Evolutionary conservation across 2,113 vertebrate genomes (phyloP), one percentile per base, ranked within the genome.

Genomic region (Megaleporinus macrocephalus): DNA sequence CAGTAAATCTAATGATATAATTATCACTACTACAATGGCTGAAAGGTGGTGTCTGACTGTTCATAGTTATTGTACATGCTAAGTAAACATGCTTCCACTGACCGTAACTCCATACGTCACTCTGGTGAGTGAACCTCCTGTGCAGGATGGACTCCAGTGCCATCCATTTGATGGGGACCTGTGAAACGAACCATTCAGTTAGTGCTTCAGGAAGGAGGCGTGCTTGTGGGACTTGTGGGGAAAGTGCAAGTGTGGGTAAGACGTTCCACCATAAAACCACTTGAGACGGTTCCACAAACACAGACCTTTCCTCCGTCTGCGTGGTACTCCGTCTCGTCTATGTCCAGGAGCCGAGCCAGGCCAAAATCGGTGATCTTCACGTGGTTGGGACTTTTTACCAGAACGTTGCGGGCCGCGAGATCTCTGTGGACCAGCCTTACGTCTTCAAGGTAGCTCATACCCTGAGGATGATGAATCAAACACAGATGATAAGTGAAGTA

Each of bases 91-190:
- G 30, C 24, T 44, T 44, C 62, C 0, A 68, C 90, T 0, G 55
- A 99, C 98, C 98, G 0, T 99, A 99, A 87, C 98, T 99, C 98
- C 98, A 99, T 65, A 99, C 98, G 0, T 99, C 98, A 49, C 98
- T 99, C 92, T 99, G 98, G 89, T 99, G 97, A 3, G 98, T 99
- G 90, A 99, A 99, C 87, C 85, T 96, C 55, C 98, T 93, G 86
- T 97, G 96, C 13, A 98, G 93, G 86, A 99, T 99, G 44, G 97
- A 99, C 87, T 99, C 98, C 85, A 99, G 83, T 0, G 98, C 98
- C 98, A 99, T 99, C 98, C 98, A 99, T 89, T 99, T 99, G 90
- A 99, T 99, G 4, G 98, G 97, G 0, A 99, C 97, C 98, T 99
- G 73, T 10, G 59, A 29, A 84, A 6, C 59, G 27, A 29, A 27